Conservation (phyloP, 1,140 invertebrate genomes). For the Euborellia annulipes region DNA sequence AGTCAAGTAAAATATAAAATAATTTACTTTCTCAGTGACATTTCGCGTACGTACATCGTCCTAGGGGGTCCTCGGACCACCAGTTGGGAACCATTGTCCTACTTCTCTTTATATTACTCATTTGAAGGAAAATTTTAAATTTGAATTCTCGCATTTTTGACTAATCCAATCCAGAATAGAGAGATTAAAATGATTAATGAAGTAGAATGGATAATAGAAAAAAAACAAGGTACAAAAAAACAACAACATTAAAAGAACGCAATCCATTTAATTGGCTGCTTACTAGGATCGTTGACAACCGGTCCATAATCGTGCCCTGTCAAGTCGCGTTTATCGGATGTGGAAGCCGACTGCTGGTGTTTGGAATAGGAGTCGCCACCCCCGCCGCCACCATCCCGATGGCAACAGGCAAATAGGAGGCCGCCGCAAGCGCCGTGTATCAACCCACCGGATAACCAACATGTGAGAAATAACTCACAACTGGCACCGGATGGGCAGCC, state of each 20-base stretch:
- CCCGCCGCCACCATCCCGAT: conserved; percentile 51
- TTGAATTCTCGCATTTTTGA: neutral
- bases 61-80: too few relatives aligned
- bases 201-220: neutral
- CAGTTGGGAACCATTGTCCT: too few relatives aligned
- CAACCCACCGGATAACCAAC: conserved; percentile 78
- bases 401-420: conserved; percentile 76
- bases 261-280: conserved; percentile 23
- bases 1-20: too few relatives aligned
- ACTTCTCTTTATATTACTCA: neutral
- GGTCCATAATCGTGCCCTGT: conserved; percentile 39
- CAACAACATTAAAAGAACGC: neutral
- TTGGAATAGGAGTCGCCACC: conserved; percentile 39
- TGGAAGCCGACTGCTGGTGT: conserved; percentile 26
- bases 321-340: conserved; percentile 31
- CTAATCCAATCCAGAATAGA: neutral
- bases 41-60: too few relatives aligned
- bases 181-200: neutral
- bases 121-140: neutral
- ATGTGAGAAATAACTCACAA: conserved; percentile 84
- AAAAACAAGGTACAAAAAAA: neutral
- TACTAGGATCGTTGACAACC: conserved; percentile 58
- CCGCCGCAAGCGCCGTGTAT: conserved; percentile 68
- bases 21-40: too few relatives aligned
- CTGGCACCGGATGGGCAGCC: conserved; percentile 22